Percentiles rank a stretch among this genome's conserved stretches.
These are phyloP conservation scores for Diarsia brunnea DNA, from an alignment of 2,888 invertebrate species.

Conservation along the genomic window DNA sequence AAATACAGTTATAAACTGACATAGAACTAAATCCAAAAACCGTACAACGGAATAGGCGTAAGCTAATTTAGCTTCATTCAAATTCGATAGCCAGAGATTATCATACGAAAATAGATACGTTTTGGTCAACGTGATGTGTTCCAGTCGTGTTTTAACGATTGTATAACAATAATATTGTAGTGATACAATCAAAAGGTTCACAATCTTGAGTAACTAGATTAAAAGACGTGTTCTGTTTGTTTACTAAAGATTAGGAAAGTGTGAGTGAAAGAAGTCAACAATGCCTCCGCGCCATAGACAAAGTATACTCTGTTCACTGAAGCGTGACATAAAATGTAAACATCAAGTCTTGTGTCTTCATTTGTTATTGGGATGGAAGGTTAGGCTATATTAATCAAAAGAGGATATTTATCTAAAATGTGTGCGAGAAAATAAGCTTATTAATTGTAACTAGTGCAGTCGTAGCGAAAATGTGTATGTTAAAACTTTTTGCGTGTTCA, in stretches of 20 bases:
- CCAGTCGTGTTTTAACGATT: constrained; percentile 27
- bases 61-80: constrained; percentile 60
- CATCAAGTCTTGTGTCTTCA: constrained; percentile 5
- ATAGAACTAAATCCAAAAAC: constrained; percentile 26
- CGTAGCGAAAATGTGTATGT: neutral
- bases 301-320: constrained; percentile 8
- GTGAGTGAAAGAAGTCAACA: constrained; percentile 32
- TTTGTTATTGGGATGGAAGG: constrained; percentile 19
- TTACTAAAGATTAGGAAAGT: constrained; percentile 41
- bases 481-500: neutral
- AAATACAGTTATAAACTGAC: constrained; percentile 21
- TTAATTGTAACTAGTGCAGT: neutral
- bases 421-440: neutral
- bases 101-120: constrained; percentile 55
- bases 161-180: constrained; percentile 27
- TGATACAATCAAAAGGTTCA: constrained; percentile 23
- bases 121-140: constrained; percentile 46
- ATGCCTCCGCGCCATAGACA: constrained; percentile 1
- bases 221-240: constrained; percentile 42
- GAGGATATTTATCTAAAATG: neutral
- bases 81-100: constrained; percentile 60
- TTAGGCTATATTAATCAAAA: constrained; percentile 3
- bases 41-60: constrained; percentile 34
- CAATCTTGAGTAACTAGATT: constrained; percentile 29
- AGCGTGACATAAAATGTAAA: constrained; percentile 26